Base-by-base conservation (phyloP, 2,797 vertebrate species). In the Naso thynnoides region DNA sequence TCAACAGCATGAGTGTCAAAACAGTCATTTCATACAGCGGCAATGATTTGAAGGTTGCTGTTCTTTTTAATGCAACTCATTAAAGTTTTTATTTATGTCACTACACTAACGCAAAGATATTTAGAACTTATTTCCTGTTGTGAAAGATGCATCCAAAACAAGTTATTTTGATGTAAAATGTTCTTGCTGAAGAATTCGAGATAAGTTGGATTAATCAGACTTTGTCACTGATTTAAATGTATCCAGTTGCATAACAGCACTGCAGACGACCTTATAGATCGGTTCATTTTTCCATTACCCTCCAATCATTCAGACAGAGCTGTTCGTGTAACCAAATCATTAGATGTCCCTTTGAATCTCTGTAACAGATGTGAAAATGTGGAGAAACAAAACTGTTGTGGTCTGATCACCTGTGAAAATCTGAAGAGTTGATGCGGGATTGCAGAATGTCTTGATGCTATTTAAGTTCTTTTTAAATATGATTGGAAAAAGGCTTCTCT, bases 231-330 rank as follows among this genome's bases (percentile, higher is more conserved):
- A 77, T 63, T 70, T 18, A 19, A 81, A 70, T 80, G 38, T 47
- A 42, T 72, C 39, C 2, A 10, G 60, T 84, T 89, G 54, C 38
- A n/a, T 88, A 90, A 89, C 70, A 27, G 50, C 21, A 8, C 16
- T 14, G 36, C 31, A 83, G 78, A 79, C 59, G 53, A 18, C 53
- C 45, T 72, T 79, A 91, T 90, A 19, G 86, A 90, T 89, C n/a
- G 7, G 24, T 56, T 47, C 23, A 48, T 57, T 81, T 88, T 91
- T 90, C 88, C 78, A 67, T 73, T 62, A 31, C 49, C 26, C 50
- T 47, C 36, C 36, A 67, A 67, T 73, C 60, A 58, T 61, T 71
- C 55, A 29, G 55, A 33, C 48, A 39, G 64, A 49, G 39, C 50
- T 44, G 48, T 18, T 48, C 47, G 50, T 26, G 29, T 24, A 50